Conservation (phyloP, 2,888 invertebrate species). For the Ormyrus nitidulus region DNA sequence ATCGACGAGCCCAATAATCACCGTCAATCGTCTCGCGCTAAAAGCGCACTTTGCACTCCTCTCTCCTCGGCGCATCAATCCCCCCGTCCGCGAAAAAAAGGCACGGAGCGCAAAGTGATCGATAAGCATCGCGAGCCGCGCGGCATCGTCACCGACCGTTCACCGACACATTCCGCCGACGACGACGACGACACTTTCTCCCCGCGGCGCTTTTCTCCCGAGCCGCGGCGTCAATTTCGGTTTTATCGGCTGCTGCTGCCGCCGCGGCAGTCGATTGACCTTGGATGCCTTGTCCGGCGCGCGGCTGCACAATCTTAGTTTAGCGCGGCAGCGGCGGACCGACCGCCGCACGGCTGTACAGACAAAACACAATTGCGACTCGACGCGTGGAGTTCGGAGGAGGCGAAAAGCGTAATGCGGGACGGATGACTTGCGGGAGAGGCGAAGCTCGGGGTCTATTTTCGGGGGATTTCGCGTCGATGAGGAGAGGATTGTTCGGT, state of each 20-base stretch:
- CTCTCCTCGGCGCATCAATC: no score
- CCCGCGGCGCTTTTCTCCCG: neutral
- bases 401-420: neutral
- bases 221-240: neutral
- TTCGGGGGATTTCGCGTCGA: no score
- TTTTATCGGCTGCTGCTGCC: neutral
- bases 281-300: constrained; percentile 16
- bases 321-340: neutral
- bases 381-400: neutral
- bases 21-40: no score
- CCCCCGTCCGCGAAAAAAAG: no score
- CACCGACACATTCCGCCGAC: no score
- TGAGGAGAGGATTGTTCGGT: no score
- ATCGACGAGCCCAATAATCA: no score
- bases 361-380: constrained; percentile 14
- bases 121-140: no score
- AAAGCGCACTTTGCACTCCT: no score
- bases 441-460: neutral
- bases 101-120: no score
- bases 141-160: no score
- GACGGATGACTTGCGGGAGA: neutral
- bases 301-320: constrained; percentile 30
- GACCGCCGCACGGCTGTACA: neutral
- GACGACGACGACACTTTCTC: no score
- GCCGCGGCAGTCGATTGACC: neutral